Evolutionary conservation across 2,797 vertebrate genomes (phyloP).

Genomic region (Mormyrus hasselquistii): DNA sequence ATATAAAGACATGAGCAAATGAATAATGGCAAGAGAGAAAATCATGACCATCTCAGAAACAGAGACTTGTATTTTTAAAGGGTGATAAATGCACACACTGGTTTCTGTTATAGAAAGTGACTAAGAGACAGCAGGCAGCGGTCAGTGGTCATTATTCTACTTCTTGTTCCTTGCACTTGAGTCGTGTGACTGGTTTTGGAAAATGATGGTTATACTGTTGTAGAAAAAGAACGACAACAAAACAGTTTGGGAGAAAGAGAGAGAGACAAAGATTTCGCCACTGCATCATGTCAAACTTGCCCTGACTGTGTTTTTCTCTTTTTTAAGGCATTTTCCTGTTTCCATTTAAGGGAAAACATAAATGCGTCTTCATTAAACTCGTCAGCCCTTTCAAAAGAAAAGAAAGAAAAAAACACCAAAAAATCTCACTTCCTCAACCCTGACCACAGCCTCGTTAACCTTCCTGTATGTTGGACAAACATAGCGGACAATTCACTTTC

Average conservation of each 20-base stretch:
- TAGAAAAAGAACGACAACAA: background rate
- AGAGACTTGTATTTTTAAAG: constrained; percentile 23
- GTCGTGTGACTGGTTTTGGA: constrained; percentile 21
- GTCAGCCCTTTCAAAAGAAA: constrained; percentile 45
- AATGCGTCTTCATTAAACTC: constrained; percentile 10
- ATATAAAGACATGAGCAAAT: background rate
- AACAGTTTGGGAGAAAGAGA: background rate
- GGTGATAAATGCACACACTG: constrained; percentile 27
- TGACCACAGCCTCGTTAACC: constrained; percentile 46
- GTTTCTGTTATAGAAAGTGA: constrained; percentile 33
- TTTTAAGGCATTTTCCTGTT: background rate
- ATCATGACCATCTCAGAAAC: constrained; percentile 24
- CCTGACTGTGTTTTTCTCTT: no score
- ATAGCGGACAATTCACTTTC: constrained; percentile 63
- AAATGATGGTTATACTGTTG: constrained; percentile 12
- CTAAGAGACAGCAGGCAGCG: constrained; percentile 15
- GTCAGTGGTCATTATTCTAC: constrained; percentile 7
- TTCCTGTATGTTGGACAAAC: constrained; percentile 54
- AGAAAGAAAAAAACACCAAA: constrained; percentile 15
- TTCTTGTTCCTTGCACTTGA: background rate
- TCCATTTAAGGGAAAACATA: background rate
- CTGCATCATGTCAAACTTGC: background rate
- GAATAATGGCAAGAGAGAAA: constrained; percentile 24
- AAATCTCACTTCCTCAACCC: constrained; percentile 52
- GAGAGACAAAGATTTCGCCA: background rate